Evolutionary conservation across 23 tunicate species (phyloP), one percentile per base, ranked within the genome.

Genomic region (Botrylloides violaceus): DNA sequence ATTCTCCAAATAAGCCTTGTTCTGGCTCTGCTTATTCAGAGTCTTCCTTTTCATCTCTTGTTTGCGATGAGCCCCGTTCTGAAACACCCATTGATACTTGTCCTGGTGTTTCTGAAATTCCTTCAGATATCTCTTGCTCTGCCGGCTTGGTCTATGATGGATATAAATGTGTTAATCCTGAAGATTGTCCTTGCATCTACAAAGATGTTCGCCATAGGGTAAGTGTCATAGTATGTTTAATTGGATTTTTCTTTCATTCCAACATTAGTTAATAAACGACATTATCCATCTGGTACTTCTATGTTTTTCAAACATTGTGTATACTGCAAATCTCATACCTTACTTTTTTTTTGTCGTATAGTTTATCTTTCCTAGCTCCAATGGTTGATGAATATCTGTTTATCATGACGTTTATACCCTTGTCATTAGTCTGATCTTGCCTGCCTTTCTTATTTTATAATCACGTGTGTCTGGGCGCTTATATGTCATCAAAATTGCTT

Each of bases 111-210:
- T 23, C 59, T 1, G 55, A 77, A 32, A 20, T 7, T 9, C 9
- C 61, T 29, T 82, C 59, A 1, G 43, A 28, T 29, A 6, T 39
- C 28, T 3, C 49, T 1, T 90, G 97, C 61, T 56, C 75, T 3
- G 36, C 19, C 24, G 74, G 80, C 2, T 32, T 29, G 30, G 66
- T 66, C 32, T 90, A 77, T 83, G 82, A 83, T 68, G 92, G 90
- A 28, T 27, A 49, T 29, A 35, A 36, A 15, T 95, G 99, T 66
- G 84, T 95, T 55, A 64, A 64, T 21, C 29, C 65, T 18, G 94
- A 83, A 21, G 96, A 87, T 47, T 95, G 99, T 61, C 99, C 99
- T 33, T 94, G 99, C 48, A 6, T 66, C 59, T 33, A 59, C 38
- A 59, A 49, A n/a, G 85, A 73, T 38, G 29, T 66, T 36, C 47